Evolutionary conservation across 2,888 invertebrate genomes (phyloP), one percentile per base, ranked within the genome.

Genomic region (Phymatocera aterrima): DNA sequence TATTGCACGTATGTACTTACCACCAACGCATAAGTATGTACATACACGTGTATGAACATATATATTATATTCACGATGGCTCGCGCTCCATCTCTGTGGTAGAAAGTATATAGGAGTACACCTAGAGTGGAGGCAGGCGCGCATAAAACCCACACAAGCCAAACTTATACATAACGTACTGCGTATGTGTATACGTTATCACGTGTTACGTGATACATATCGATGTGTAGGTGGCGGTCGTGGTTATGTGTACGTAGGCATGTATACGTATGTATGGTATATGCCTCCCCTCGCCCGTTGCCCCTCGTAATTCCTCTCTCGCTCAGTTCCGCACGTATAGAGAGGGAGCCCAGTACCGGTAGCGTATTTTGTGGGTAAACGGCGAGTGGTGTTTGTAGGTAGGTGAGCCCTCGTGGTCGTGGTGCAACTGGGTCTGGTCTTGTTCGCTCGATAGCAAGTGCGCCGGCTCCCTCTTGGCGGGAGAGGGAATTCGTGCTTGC

Each of bases 401-500:
- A 51, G 57, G 75, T 18, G 75, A 43, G 75, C 28, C 15, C 57
- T 75, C 60, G 75, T 75, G 54, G 75, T 75, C 75, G 75, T 60
- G 75, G 75, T 75, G 75, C 75, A 72, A 72, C 75, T 75, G 75
- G 75, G 75, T 75, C 75, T 75, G 75, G 57, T 75, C 57, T 54
- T 18, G 37, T 54, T 75, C 75, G 75, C 75, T 75, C 75, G 75
- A 75, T 75, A 75, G 54, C 75, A 75, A 75, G 57, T 60, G 75
- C 75, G 75, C 75, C 75, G 75, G 75, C 75, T 75, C 75, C 75
- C 75, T 75, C 75, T 75, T 60, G 72, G 72, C 72, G 72, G 72
- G 72, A 72, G 72, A 72, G 72, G 72, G 51, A 72, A 72, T 87
- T 87, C 87, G 85, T 86, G 85, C 87, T 88, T 86, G 87, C 87